Evolutionary conservation across 2,888 invertebrate species (phyloP).

Genomic region (Melanchra persicariae): DNA sequence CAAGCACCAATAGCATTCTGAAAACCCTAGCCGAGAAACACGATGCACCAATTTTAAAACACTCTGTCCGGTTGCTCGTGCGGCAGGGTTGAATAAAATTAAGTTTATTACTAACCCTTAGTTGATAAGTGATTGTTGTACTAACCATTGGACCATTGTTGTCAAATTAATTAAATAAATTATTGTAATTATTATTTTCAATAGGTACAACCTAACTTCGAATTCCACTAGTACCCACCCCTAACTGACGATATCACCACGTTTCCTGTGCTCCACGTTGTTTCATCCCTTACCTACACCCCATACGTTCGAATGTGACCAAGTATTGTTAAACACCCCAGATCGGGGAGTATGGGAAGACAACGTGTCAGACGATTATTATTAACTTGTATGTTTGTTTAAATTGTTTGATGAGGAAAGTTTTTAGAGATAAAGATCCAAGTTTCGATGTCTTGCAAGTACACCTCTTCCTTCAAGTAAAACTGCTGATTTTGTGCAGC

Average conservation of each 20-base stretch:
- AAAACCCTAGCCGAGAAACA: no score
- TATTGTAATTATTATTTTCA: no score
- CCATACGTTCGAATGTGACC: slow-evolving; percentile 38
- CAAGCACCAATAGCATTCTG: no score
- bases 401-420: slow-evolving; percentile 24
- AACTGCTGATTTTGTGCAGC: no score
- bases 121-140: no score
- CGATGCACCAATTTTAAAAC: no score
- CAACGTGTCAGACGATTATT: slow-evolving; percentile 6
- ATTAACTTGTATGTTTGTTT: background rate
- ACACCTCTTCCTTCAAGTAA: background rate
- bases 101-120: no score
- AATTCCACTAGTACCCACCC: slow-evolving; percentile 34
- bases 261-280: slow-evolving; percentile 58
- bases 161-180: no score
- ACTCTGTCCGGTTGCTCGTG: no score
- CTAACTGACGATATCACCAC: slow-evolving; percentile 42
- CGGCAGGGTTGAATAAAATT: no score
- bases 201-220: slow-evolving; percentile 24
- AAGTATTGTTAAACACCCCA: slow-evolving; percentile 44
- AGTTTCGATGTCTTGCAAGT: background rate
- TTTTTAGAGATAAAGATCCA: background rate
- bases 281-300: slow-evolving; percentile 51
- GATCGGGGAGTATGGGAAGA: slow-evolving; percentile 7
- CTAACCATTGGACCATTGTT: no score